phyloP scores from a whole-genome alignment of 92 coral and sea anemone species.

The Heteractis magnifica region DNA sequence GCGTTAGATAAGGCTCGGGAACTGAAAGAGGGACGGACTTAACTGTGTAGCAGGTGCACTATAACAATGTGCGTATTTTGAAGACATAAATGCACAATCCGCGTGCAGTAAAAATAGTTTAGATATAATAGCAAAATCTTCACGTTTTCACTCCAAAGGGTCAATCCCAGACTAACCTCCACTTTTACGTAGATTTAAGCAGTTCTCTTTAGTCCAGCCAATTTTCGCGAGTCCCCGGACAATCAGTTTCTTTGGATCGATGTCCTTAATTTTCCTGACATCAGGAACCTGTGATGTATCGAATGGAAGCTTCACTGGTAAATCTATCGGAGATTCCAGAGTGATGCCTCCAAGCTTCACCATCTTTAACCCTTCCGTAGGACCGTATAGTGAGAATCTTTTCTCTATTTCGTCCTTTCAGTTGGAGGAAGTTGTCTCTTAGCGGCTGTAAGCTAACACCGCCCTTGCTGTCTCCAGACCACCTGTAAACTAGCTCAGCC shows the following conservation, averaged over 20 bases:
- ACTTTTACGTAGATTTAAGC: slow-evolving; percentile 24
- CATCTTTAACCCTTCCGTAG: slow-evolving; percentile 20
- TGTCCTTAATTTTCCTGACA: slow-evolving; percentile 20
- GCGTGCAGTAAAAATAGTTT: background rate
- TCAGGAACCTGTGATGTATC: slow-evolving; percentile 35
- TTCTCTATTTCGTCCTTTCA: background rate
- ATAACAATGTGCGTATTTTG: background rate
- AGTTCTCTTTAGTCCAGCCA: slow-evolving; percentile 56
- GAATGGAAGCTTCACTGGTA: slow-evolving; percentile 35
- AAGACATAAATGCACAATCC: background rate
- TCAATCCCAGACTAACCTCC: slow-evolving; percentile 17
- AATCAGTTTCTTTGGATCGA: slow-evolving; percentile 45
- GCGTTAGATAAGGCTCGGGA: background rate
- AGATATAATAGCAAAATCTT: background rate
- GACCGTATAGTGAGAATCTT: background rate
- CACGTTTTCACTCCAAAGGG: background rate
- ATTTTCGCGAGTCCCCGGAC: slow-evolving; percentile 46
- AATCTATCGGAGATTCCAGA: slow-evolving; percentile 22
- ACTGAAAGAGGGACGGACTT: background rate
- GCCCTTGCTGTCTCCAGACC: slow-evolving; percentile 25
- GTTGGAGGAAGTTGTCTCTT: background rate
- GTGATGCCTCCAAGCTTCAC: slow-evolving; percentile 28
- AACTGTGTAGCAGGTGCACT: background rate
- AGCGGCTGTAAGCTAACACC: slow-evolving; percentile 45
- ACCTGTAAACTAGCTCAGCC: slow-evolving; percentile 34